Base-by-base conservation (phyloP, 2,888 invertebrate genomes). In the Camptogramma bilineatum region DNA sequence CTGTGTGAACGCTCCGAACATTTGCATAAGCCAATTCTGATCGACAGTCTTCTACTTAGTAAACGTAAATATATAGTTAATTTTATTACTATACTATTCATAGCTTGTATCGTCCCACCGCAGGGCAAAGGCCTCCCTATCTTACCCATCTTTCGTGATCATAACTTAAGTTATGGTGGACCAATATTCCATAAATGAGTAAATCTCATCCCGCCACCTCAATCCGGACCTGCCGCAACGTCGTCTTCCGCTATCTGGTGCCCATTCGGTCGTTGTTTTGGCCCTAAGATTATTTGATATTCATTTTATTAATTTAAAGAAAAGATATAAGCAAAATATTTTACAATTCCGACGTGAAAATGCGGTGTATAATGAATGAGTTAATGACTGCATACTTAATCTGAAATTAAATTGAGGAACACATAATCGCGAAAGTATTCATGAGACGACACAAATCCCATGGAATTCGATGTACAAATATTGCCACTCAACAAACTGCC, bases 1-100 rank as follows among this genome's bases (percentile, higher is more conserved):
- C 77, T 70, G 81, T 90, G 89, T 91, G 90, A 90, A 86, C 84
- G 80, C 75, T 78, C 81, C 87, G 85, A 78, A 82, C 74, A 86
- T 91, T 87, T 88, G 85, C 88, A 86, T 88, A 84, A 77, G 65
- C 69, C 68, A 57, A 71, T 73, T 73, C 70, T 70, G 68, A 74
- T 70, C 68, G 53, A 78, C 71, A 66, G 68, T 48, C 48, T 39
- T 48, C 8, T 19, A 39, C 56, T 50, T 39, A 21, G 7, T 47
- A 3, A 42, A 47, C 18, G 28, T 47, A n/a, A n/a, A n/a, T n/a
- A n/a, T n/a, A n/a, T n/a, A 46, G 24, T 18, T 13, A 1, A 13
- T 39, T 39, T 28, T 28, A 28, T 28, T 21, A 21, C 4, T 21
- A 4, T 21, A n/a, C n/a, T 21, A 21, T 21, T 21, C 7, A 4